Base-by-base conservation (phyloP, 2,797 vertebrate genomes). In the Pampus argenteus region DNA sequence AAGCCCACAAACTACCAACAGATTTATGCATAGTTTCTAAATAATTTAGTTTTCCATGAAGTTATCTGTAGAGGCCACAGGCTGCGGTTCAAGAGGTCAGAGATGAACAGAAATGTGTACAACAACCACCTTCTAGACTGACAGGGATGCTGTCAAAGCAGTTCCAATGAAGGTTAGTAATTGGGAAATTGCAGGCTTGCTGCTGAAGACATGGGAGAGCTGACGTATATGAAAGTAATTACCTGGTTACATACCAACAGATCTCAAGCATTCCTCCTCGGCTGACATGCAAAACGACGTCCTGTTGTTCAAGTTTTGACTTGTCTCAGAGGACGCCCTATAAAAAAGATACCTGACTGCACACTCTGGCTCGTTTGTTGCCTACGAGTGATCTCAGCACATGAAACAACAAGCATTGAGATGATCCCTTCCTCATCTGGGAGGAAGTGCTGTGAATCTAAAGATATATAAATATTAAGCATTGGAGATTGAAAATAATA, bases 241-340 rank as follows among this genome's bases (percentile, higher is more conserved):
- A 85, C 83, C 57, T 86, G 88, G 82, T 86, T 86, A 78, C 88
- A 91, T 92, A 89, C 92, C 84, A 40, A 77, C 70, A 57, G 79
- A 80, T 89, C 77, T 82, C 6, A 51, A 88, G 86, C 86, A 92
- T 93, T 94, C 91, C 88, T 89, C 76, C 76, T 76, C 47, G 74
- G 86, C 86, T 90, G 76, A 92, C 89, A 86, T 83, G 89, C 85
- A 82, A 84, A 91, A 89, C 83, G 81, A 86, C n/a, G 76, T 87
- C 84, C 86, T 76, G 85, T 87, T 92, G 90, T 92, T 92, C 91
- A 81, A 89, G 92, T 88, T 81, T 59, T 77, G 79, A 93, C 94
- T 87, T 91, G 94, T 86, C 82, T 78, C 54, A 38, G 70, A 78
- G 79, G 79, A 83, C 80, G 80, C 77, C 86, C 79, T 88, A 79